Conservation (phyloP, 2,888 invertebrate species). For the Euphydryas editha region DNA sequence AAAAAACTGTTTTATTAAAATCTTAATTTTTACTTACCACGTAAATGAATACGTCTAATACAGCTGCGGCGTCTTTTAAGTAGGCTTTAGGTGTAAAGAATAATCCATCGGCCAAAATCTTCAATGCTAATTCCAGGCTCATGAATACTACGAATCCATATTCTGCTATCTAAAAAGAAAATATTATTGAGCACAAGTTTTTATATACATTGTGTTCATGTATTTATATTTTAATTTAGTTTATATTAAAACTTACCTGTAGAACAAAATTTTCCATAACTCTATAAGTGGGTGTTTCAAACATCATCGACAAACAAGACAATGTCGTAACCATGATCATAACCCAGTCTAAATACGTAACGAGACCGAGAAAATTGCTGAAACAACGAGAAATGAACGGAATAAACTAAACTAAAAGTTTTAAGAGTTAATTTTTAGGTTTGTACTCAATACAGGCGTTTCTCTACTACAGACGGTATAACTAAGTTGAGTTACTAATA, state of each 20-base stretch:
- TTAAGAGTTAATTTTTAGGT: neutral
- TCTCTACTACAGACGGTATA: too few relatives aligned
- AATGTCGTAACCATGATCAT: conserved; percentile 99
- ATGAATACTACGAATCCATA: conserved; percentile 99
- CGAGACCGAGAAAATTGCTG: conserved; percentile 98
- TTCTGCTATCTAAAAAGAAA: conserved; percentile 88
- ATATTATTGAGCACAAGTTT: neutral
- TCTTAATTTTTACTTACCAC: conserved; percentile 85
- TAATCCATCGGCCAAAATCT: conserved; percentile 98
- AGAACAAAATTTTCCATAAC: conserved; percentile 97
- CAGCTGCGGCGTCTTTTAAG: conserved; percentile 98
- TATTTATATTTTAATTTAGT: neutral
- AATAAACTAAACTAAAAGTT: conserved; percentile 1
- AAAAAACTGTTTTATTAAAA: neutral
- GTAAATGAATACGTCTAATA: conserved; percentile 98
- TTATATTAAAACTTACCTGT: conserved; percentile 75
- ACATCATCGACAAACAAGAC: conserved; percentile 99
- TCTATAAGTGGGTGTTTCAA: conserved; percentile 96
- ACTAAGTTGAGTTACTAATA: too few relatives aligned
- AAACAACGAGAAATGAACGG: conserved; percentile 53
- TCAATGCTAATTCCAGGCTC: conserved; percentile 97
- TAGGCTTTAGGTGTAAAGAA: conserved; percentile 99
- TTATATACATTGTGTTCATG: too few relatives aligned
- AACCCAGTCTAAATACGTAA: conserved; percentile 99
- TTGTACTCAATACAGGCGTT: neutral